Evolutionary conservation across 2,888 invertebrate species (phyloP), one percentile per base, ranked within the genome.

Genomic region (Unio delphinus): DNA sequence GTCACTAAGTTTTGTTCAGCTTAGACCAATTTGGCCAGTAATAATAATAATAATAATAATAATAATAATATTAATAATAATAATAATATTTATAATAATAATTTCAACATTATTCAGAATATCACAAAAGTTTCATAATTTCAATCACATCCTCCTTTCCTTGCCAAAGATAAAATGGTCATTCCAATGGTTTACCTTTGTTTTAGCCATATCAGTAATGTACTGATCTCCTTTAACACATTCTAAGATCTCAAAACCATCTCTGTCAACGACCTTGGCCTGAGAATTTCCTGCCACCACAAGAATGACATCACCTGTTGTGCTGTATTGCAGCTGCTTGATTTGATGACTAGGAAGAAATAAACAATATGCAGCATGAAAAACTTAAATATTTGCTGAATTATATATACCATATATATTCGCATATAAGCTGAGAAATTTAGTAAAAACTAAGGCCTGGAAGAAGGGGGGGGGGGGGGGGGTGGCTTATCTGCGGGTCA

Each of bases 211-310:
- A 70, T 99, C 99, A 0, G 94, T 94, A 28, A 99, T 95, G 85
- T 99, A 99, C 89, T 96, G 96, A 90, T 97, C 97, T 0, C 98
- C 99, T 90, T 97, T 97, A 0, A 95, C 94, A 85, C 97, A 97
- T 90, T 98, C 96, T 61, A 96, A 92, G 70, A 95, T 93, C 68
- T 97, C 97, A 83, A 96, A 96, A 0, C 98, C 98, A 88, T 99
- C 98, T 34, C 98, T 91, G 86, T 98, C 98, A 20, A 99, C 90
- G 1, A 99, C 94, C 90, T 98, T 98, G 0, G 98, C 90, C 75
- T 91, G 90, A 6, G 90, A 94, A 60, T 96, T 94, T 0, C 98
- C 99, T 6, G 97, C 95, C 64, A 98, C 93, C 0, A 99, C 96
- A 18, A 99, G 91, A 68, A 99, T 94, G 61, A 94, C 93, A 90